Conservation (phyloP, 1,140 invertebrate genomes). For the Caenorhabditis inopinata region DNA sequence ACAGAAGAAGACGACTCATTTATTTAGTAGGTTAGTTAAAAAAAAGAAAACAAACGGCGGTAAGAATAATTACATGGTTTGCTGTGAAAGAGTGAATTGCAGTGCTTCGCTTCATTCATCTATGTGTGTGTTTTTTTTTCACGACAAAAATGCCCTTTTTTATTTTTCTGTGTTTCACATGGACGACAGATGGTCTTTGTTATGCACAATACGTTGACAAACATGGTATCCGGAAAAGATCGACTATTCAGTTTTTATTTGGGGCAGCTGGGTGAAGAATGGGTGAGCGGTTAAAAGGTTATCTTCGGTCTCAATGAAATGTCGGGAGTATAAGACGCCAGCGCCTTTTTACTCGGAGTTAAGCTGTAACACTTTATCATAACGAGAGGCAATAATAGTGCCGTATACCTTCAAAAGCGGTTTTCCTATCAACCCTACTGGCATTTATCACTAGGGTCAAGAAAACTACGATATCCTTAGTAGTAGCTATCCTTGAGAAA, state of each 20-base stretch:
- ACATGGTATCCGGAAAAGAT: constrained; percentile 6
- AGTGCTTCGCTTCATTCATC: background rate
- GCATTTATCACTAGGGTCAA: too few relatives aligned
- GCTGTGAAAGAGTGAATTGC: background rate
- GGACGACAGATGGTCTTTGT: constrained; percentile 22
- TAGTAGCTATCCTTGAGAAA: too few relatives aligned
- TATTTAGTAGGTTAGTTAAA: constrained; percentile 20
- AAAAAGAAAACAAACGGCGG: background rate
- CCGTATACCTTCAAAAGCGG: too few relatives aligned
- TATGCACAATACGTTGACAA: constrained; percentile 11
- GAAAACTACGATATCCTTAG: too few relatives aligned
- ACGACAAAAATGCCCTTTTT: background rate
- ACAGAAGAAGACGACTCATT: background rate
- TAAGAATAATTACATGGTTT: background rate
- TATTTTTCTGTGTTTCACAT: background rate
- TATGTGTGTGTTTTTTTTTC: background rate
- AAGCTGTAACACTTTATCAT: too few relatives aligned
- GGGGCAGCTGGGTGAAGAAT: constrained; percentile 2
- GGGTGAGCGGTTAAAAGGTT: background rate
- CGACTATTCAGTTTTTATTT: background rate
- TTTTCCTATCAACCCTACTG: too few relatives aligned
- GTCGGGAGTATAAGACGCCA: too few relatives aligned
- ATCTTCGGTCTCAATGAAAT: background rate
- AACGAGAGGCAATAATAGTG: too few relatives aligned
- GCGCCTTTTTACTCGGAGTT: too few relatives aligned